Evolutionary conservation across 2,888 invertebrate species (phyloP).

Genomic region (Erebia ligea): DNA sequence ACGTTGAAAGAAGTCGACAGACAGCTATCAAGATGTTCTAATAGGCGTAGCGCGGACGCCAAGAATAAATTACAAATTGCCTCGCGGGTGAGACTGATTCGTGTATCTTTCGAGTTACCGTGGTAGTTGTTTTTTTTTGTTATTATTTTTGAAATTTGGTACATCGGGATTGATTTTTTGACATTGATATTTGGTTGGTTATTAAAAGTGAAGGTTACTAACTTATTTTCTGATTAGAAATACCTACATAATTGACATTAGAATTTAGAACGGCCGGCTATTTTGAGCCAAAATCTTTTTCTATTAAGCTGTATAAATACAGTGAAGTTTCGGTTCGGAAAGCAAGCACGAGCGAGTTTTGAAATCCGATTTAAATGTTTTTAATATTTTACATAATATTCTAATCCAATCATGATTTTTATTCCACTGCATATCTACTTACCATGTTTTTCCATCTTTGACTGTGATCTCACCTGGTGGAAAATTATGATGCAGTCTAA

Average conservation of each 20-base stretch:
- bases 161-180: background rate
- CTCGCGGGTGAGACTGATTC: slow-evolving; percentile 37
- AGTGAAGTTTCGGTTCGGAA: no score
- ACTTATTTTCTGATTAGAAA: background rate
- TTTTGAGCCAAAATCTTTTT: no score
- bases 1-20: slow-evolving; percentile 81
- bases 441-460: no score
- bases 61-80: slow-evolving; percentile 79
- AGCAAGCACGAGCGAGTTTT: no score
- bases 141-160: slow-evolving; percentile 29
- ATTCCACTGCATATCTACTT: no score
- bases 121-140: slow-evolving; percentile 32
- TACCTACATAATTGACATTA: background rate
- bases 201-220: background rate
- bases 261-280: no score
- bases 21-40: slow-evolving; percentile 79
- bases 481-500: background rate
- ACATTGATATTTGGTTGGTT: background rate
- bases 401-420: no score
- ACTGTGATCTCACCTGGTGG: no score
- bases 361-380: no score
- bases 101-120: slow-evolving; percentile 37
- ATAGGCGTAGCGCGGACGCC: slow-evolving; percentile 76
- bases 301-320: no score
- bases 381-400: no score